These are phyloP conservation scores for Apteryx owenii DNA, from an alignment of 2,113 vertebrate genomes.

Conservation along the genomic window DNA sequence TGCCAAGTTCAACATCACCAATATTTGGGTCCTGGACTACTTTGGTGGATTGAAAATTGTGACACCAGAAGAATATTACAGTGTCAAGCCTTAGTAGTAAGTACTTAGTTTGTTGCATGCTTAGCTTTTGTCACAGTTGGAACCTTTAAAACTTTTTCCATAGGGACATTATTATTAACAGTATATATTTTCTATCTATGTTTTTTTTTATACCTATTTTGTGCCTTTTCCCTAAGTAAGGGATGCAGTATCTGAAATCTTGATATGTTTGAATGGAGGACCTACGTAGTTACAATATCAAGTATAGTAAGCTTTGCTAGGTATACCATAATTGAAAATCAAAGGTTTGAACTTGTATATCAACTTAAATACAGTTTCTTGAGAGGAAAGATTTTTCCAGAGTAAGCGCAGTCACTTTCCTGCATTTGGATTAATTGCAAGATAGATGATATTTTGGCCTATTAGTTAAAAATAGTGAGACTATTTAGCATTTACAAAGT, in stretches of 20 bases:
- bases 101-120: background rate
- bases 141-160: background rate
- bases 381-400: background rate
- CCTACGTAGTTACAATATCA: background rate
- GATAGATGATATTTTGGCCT: background rate
- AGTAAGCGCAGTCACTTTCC: background rate
- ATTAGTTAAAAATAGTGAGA: background rate
- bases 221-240: background rate
- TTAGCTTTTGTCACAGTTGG: background rate
- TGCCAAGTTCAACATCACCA: conserved; percentile 91
- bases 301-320: background rate
- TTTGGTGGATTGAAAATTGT: conserved; percentile 93
- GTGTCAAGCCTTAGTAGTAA: conserved; percentile 79
- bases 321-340: background rate
- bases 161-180: background rate
- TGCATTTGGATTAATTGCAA: background rate
- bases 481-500: background rate
- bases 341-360: background rate
- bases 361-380: background rate
- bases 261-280: background rate
- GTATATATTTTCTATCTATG: background rate
- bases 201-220: background rate
- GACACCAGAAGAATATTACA: conserved; percentile 90
- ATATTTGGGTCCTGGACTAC: conserved; percentile 95
- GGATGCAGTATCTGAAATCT: background rate